Evolutionary conservation across 2,888 invertebrate species (phyloP), one percentile per base, ranked within the genome.

Genomic region (Mythimna ferrago): DNA sequence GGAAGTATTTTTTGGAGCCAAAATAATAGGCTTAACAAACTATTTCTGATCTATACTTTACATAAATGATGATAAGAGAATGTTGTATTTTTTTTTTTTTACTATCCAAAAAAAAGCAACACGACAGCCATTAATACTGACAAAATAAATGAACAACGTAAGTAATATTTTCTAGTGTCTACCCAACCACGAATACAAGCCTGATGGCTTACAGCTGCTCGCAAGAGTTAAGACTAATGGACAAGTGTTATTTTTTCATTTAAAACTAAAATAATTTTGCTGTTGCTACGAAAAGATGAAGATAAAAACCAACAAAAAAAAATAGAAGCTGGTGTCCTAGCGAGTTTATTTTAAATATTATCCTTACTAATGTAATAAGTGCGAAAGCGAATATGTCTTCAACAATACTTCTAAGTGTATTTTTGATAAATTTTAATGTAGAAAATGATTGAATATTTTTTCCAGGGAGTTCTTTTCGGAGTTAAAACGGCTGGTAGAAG

Each of bases 231-330:
- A 81, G 44, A 53, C 67, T 83, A 83, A 83, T 83, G 73, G 68
- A 54, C 53, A 53, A 54, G 21, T 83, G 63, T 69, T 83, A 66
- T 78, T 82, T 78, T 48, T 78, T 78, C 64, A 67, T 82, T 82
- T 57, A 65, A n/a, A 71, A 69, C 26, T 26, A 63, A 82, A 71
- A 78, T 61, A 66, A 67, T 62, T 26, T 10, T 67, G 38, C 16
- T 64, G 44, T 38, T 78, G n/a, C 66, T 57, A 48, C 0, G 56
- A 53, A 65, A 76, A 26, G 6, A 51, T 6, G 19, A 44, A 35
- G 2, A n/a, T 32, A 2, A 68, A 77, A 54, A 70, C 5, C 11
- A 56, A 58, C 7, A 56, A 57, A 56, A 57, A 10, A 26, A 48
- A 38, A n/a, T 21, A 51, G n/a, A 7, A 21, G 6, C 41, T 26